Evolutionary conservation across 2,888 invertebrate genomes (phyloP).

Genomic region (Ormia ochracea): DNA sequence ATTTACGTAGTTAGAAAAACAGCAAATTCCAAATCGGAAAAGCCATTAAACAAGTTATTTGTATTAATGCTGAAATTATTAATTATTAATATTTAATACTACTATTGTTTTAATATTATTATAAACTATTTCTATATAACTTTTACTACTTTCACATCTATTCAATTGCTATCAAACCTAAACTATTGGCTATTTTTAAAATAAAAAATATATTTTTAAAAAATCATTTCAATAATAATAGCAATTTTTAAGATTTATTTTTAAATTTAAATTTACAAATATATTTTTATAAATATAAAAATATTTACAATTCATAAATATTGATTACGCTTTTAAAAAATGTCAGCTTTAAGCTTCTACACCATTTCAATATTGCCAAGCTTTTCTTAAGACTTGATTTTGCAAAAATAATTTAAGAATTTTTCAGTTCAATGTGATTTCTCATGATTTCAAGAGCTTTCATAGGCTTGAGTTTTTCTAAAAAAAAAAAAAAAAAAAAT

Average conservation of each 20-base stretch:
- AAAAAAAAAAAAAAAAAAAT: no score
- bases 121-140: neutral
- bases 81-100: constrained; percentile 30
- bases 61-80: constrained; percentile 51
- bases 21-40: constrained; percentile 33
- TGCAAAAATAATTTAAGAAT: no score
- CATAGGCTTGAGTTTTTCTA: no score
- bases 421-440: neutral
- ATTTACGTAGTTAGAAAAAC: constrained; percentile 60
- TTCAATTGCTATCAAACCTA: neutral
- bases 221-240: constrained; percentile 3
- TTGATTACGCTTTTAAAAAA: neutral
- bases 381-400: neutral
- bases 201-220: neutral
- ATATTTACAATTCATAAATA: neutral
- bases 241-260: neutral
- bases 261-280: constrained; percentile 2
- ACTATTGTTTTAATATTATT: constrained; percentile 4
- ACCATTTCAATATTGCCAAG: neutral
- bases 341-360: constrained; percentile 1
- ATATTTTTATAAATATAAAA: no score
- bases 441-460: no score
- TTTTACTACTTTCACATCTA: neutral
- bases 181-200: constrained; percentile 16
- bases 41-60: constrained; percentile 27